Evolutionary conservation across 2,113 vertebrate genomes (phyloP), one percentile per base, ranked within the genome.

Genomic region (Chloropsis hardwickii): DNA sequence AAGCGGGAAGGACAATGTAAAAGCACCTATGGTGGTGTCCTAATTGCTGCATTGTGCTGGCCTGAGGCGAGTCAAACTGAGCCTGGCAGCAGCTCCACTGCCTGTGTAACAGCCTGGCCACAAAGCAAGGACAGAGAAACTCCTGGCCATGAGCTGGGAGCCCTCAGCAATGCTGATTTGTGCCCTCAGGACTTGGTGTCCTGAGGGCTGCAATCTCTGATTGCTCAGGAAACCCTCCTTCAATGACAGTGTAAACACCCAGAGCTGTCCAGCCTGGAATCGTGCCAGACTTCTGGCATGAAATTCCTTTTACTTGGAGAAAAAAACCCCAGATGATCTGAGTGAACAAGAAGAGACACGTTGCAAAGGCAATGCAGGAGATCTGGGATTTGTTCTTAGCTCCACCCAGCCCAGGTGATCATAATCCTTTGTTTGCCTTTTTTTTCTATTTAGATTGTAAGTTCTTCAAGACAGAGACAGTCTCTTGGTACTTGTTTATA

Each of bases 401-500:
- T 94, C 81, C 88, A 89, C 86, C 77, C 92, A 86, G 21, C 81
- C 72, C 73, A 39, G 39, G 35, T 71, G 80, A 90, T 90, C 56
- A 92, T 93, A 96, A 97, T 96, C 80, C 76, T 93, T 90, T 96
- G 90, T 96, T 95, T 96, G 90, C 53, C 72, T 23, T 71, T 92
- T 90, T 94, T 86, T 73, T 42, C 64, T 86, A 53, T 71, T 93
- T 81, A 88, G 88, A 91, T 81, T 93, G 21, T 47, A 94, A 78
- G 14, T 83, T 96, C 81, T 93, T 95, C 78, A 92, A 93, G 90
- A 92, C 57, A 90, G 85, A 83, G 86, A 93, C 80, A 88, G 72
- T 76, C 69, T 84, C 33, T 81, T 67, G 73, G 72, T 86, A 86
- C 93, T 88, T 94, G 88, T 86, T 96, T 95, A 88, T 53, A 84